Evolutionary conservation across 2,888 invertebrate species (phyloP).

Genomic region (Ormyrus labotus): DNA sequence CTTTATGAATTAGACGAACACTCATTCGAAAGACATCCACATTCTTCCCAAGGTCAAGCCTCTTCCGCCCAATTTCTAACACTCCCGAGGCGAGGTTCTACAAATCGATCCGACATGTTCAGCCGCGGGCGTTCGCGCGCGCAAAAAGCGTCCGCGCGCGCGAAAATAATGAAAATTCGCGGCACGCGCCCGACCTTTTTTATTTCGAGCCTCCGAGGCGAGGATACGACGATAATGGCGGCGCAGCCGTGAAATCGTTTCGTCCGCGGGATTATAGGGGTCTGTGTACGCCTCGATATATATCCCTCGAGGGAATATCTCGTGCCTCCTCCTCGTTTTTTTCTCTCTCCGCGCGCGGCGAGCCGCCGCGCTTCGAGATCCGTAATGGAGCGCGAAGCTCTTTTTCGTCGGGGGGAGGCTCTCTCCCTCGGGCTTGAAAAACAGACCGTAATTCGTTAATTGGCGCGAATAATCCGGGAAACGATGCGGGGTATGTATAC

Average conservation of each 20-base stretch:
- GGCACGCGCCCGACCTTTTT: not conserved
- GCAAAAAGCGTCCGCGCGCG: not conserved
- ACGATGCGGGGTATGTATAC: not conserved
- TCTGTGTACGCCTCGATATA: too few species aligned
- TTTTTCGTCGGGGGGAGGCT: not conserved
- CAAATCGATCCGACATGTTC: too few species aligned
- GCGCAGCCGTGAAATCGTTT: constrained; percentile 21
- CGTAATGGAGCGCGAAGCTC: not conserved
- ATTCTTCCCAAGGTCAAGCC: too few species aligned
- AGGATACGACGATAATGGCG: constrained; percentile 20
- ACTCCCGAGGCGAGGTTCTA: too few species aligned
- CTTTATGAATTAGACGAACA: too few species aligned
- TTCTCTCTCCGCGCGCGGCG: too few species aligned
- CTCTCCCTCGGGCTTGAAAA: too few species aligned
- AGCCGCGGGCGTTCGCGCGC: not conserved
- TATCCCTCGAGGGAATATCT: not conserved
- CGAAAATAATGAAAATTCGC: not conserved
- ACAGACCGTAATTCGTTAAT: too few species aligned
- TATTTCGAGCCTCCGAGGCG: constrained; percentile 8
- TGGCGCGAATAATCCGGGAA: too few species aligned
- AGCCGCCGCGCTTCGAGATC: not conserved
- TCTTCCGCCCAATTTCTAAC: too few species aligned
- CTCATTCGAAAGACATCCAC: too few species aligned
- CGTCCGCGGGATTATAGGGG: not conserved
- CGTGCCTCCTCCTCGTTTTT: not conserved